phyloP scores from a whole-genome alignment of 2,888 invertebrate genomes.

The Dasysyrphus tricinctus region DNA sequence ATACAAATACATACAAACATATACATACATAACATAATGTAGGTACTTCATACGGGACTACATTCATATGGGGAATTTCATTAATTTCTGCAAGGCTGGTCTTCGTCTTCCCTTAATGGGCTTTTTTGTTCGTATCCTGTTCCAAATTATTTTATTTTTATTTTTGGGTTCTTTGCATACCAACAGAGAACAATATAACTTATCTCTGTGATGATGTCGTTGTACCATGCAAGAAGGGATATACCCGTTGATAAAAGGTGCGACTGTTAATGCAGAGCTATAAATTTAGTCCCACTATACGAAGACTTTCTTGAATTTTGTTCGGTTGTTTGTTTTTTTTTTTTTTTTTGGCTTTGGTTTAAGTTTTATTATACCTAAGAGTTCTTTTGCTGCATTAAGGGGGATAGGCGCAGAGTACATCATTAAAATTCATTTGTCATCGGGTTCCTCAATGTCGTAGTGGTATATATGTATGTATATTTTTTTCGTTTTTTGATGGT shows the following conservation, averaged over 20 bases:
- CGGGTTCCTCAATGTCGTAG: conserved; percentile 41
- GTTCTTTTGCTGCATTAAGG: conserved; percentile 2
- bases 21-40: background rate
- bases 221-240: conserved; percentile 10
- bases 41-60: background rate
- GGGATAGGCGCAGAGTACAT: conserved; percentile 24
- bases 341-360: conserved; percentile 27
- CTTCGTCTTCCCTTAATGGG: conserved; percentile 15
- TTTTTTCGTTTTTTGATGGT: background rate
- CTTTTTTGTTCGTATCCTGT: conserved; percentile 45
- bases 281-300: conserved; percentile 52
- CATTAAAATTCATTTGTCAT: conserved; percentile 71
- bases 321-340: conserved; percentile 22
- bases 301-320: conserved; percentile 49
- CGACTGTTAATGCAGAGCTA: conserved; percentile 61
- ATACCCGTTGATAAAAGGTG: conserved; percentile 51
- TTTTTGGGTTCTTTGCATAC: conserved; percentile 23
- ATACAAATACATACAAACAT: background rate
- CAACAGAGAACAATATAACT: background rate
- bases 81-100: conserved; percentile 39
- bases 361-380: conserved; percentile 6
- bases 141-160: conserved; percentile 31
- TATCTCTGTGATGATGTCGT: conserved; percentile 9
- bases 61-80: conserved; percentile 47
- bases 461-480: background rate